Evolutionary conservation across 2,113 vertebrate species (phyloP), one percentile per base, ranked within the genome.

Genomic region (Calidris pugnax): DNA sequence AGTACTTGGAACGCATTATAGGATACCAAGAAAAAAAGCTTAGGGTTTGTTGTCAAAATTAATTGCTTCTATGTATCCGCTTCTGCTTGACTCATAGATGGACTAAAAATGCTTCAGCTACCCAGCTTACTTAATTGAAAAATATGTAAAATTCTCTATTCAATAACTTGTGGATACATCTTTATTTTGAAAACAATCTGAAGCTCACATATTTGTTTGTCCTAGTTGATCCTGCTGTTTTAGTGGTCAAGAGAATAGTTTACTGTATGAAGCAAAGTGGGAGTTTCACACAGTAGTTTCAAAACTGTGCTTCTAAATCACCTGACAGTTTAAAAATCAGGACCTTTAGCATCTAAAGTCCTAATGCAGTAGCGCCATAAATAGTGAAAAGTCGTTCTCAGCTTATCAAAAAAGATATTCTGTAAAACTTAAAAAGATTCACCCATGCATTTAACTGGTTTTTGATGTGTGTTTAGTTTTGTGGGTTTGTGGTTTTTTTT

Each of bases 401-500:
- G 14, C 69, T 76, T 62, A 77, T 77, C 21, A 24, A 33, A 57
- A 80, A 82, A 10, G 1, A 1, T 55, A 17, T 63, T 79, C 16
- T 53, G 16, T 39, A 67, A 67, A 12, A 33, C 4, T 85, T 85
- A 19, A 35, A 72, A 84, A 80, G 39, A 45, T 16, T 87, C 51
- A 77, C 7, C 9, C 35, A 53, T 0, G 0, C 13, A 33, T 71
- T 62, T 85, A 62, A 67, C 15, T 35, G 15, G 0, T 2, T 47
- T 83, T 85, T 80, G 27, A 20, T 50, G n/a, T 15, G 14, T 57
- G 30, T 20, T 90, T 63, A 14, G 3, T 41, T 85, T 64, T 10
- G 26, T 3, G 1, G 5, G 1, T 1, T 14, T 10, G 26, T 3
- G 1, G 5, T 1, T 1, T 14, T 50, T 74, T 93, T 57, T 22